Evolutionary conservation across 2,113 vertebrate species (phyloP).

Genomic region (Cyanoramphus novaezelandiae): DNA sequence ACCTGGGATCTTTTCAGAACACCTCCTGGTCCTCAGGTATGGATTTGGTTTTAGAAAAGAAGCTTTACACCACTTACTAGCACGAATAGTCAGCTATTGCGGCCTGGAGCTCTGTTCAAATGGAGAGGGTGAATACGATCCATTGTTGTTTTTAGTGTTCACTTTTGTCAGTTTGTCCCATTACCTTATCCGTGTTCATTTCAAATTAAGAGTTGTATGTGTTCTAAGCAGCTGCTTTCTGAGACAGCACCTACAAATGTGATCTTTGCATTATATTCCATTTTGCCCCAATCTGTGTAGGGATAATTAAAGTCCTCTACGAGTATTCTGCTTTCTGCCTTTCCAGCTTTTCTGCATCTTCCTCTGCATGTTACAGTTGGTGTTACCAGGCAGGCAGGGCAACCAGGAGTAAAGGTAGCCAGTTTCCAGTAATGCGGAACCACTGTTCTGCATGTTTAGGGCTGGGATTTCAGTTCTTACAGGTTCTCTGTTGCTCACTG

Average conservation of each 20-base stretch:
- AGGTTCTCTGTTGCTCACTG: background rate
- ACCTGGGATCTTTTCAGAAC: background rate
- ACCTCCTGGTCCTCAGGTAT: background rate
- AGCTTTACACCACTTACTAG: background rate
- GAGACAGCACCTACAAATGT: background rate
- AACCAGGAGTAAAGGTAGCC: background rate
- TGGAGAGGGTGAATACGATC: background rate
- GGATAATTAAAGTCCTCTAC: background rate
- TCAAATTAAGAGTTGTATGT: constrained; percentile 46
- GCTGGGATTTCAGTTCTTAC: background rate
- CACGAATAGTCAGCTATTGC: background rate
- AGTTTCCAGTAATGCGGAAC: background rate
- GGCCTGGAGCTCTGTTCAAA: background rate
- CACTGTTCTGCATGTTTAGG: background rate
- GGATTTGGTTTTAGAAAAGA: background rate
- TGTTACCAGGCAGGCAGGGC: background rate
- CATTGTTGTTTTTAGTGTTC: constrained; percentile 27
- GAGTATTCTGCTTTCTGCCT: background rate
- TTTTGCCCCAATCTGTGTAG: background rate
- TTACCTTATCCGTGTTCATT: constrained; percentile 24
- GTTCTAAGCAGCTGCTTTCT: constrained; percentile 8
- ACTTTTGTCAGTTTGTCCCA: constrained; percentile 25
- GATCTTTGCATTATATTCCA: background rate
- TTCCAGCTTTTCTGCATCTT: background rate
- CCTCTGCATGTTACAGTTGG: background rate